Conservation (phyloP, 2,797 vertebrate genomes). For the Urosaurus nigricauda region DNA sequence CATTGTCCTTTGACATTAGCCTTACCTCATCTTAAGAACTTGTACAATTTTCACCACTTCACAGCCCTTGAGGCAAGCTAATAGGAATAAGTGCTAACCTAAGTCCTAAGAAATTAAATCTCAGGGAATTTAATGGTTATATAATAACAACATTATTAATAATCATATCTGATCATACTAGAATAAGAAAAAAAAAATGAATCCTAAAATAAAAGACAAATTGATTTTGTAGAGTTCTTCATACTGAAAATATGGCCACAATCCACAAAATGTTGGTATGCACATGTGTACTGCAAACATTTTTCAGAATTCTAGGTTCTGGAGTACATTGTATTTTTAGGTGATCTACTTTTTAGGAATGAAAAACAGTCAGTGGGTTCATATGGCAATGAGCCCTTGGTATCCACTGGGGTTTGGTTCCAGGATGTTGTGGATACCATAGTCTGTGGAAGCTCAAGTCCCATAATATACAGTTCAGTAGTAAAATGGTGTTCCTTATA, state of each 20-base stretch:
- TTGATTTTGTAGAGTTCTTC: conserved; percentile 1
- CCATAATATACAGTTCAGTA: too few species aligned
- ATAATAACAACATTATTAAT: conserved; percentile 6
- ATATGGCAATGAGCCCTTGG: too few species aligned
- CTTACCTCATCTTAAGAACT: background rate
- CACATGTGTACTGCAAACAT: background rate
- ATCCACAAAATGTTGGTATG: background rate
- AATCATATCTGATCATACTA: background rate
- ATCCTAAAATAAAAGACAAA: background rate
- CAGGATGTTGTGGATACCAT: too few species aligned
- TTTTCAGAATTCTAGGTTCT: background rate
- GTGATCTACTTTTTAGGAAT: background rate
- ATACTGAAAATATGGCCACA: background rate
- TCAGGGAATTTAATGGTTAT: conserved; percentile 25
- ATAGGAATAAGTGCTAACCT: background rate
- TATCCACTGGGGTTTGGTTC: too few species aligned
- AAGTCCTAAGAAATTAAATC: conserved; percentile 20
- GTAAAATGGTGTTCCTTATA: too few species aligned
- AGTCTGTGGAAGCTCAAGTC: too few species aligned
- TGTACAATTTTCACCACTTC: background rate
- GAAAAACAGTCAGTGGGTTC: background rate
- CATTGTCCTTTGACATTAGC: conserved; percentile 35
- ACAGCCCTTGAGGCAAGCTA: background rate
- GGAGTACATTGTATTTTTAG: background rate
- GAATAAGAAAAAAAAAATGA: background rate